Conservation (phyloP, 2,888 invertebrate genomes). For the Panopea generosa region DNA sequence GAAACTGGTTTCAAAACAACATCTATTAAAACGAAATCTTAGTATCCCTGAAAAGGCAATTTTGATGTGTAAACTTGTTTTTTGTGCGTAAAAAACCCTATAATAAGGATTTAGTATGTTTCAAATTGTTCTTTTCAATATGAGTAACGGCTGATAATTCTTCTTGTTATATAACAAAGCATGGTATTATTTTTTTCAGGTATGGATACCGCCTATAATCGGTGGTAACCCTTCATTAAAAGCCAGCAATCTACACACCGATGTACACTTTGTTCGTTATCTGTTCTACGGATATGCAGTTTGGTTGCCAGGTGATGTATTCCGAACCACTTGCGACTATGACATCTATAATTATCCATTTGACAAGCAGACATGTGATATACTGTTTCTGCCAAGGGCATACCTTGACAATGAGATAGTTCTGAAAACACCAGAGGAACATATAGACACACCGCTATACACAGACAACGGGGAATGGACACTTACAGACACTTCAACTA, state of each 20-base stretch:
- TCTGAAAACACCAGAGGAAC: constrained; percentile 5
- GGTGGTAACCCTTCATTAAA: constrained; percentile 36
- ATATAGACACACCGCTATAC: constrained; percentile 19
- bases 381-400: constrained; percentile 28
- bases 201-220: constrained; percentile 38
- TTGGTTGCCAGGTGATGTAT: constrained; percentile 44
- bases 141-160: too few species aligned
- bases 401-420: constrained; percentile 20
- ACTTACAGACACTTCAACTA: background rate
- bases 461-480: constrained; percentile 46
- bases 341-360: constrained; percentile 51
- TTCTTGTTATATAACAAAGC: too few species aligned
- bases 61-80: too few species aligned
- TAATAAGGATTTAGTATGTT: too few species aligned
- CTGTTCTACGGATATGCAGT: constrained; percentile 35
- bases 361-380: constrained; percentile 40
- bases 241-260: constrained; percentile 29
- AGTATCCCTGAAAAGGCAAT: too few species aligned
- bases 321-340: constrained; percentile 36
- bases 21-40: too few species aligned
- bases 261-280: constrained; percentile 21
- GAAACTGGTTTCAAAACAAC: too few species aligned
- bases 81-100: too few species aligned
- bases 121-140: too few species aligned
- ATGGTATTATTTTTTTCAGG: constrained; percentile 20